phyloP scores from a whole-genome alignment of 2,113 vertebrate genomes.

The Thryonomys swinderianus region DNA sequence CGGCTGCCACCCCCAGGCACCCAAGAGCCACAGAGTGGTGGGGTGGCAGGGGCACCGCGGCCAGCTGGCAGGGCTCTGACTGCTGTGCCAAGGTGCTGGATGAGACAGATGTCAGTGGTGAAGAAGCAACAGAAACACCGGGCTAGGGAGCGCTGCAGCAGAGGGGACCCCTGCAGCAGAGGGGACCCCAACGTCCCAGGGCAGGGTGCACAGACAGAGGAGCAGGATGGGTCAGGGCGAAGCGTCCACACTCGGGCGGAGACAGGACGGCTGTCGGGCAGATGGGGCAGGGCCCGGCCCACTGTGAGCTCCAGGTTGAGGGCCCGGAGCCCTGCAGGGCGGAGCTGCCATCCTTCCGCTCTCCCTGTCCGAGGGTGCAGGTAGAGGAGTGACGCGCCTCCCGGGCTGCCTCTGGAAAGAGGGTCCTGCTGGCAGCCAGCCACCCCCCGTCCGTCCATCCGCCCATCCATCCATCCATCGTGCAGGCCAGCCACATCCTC shows the following conservation, averaged over 20 bases:
- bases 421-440: background rate
- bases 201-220: background rate
- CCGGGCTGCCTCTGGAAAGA: background rate
- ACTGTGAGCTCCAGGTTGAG: background rate
- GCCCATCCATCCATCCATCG: fast-evolving
- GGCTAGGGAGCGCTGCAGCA: background rate
- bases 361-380: background rate
- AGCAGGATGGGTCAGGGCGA: background rate
- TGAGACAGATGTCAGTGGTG: background rate
- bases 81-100: background rate
- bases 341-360: background rate
- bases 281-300: background rate
- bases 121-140: background rate
- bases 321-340: background rate
- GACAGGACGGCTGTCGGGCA: background rate
- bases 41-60: background rate
- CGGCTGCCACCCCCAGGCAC: background rate
- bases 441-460: background rate
- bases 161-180: background rate
- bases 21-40: background rate
- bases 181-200: background rate
- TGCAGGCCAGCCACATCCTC: background rate
- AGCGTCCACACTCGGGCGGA: background rate
- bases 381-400: background rate
- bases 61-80: background rate